Conservation (phyloP, 2,113 vertebrate genomes). For the Peromyscus californicus region DNA sequence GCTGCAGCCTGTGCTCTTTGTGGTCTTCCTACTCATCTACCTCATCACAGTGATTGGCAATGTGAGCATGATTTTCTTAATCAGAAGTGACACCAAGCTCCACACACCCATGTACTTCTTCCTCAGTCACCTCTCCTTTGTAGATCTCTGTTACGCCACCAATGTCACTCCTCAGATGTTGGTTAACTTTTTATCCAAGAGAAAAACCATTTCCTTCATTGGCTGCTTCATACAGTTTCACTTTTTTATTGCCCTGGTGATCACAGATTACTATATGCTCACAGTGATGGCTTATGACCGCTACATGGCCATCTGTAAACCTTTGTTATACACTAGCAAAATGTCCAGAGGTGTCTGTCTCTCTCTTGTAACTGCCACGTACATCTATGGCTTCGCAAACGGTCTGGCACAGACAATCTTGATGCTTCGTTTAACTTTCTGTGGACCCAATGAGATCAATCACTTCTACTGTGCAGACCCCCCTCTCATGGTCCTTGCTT, state of each 20-base stretch:
- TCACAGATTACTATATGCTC: conserved; percentile 87
- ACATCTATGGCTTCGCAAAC: conserved; percentile 77
- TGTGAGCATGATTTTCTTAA: conserved; percentile 80
- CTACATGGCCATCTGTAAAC: conserved; percentile 87
- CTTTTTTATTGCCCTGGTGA: conserved; percentile 82
- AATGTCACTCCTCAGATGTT: conserved; percentile 87
- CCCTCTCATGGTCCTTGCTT: conserved; percentile 83
- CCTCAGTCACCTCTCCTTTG: conserved; percentile 86
- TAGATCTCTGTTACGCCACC: conserved; percentile 85
- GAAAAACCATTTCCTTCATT: conserved; percentile 81
- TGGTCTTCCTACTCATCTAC: conserved; percentile 78
- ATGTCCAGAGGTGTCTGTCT: conserved; percentile 80
- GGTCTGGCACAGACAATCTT: conserved; percentile 76
- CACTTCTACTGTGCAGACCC: conserved; percentile 87
- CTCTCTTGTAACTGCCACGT: conserved; percentile 62
- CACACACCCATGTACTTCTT: conserved; percentile 88
- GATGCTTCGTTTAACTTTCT: conserved; percentile 83
- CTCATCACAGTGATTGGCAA: conserved; percentile 81
- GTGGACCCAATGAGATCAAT: conserved; percentile 82
- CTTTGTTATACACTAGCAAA: conserved; percentile 85
- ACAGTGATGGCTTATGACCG: conserved; percentile 88
- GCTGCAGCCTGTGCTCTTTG: conserved; percentile 70
- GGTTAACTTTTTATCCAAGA: conserved; percentile 78
- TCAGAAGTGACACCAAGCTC: conserved; percentile 78
- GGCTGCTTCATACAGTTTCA: conserved; percentile 86